Evolutionary conservation across 2,797 vertebrate species (phyloP), one percentile per base, ranked within the genome.

Genomic region (Pyrocephalus nanus): DNA sequence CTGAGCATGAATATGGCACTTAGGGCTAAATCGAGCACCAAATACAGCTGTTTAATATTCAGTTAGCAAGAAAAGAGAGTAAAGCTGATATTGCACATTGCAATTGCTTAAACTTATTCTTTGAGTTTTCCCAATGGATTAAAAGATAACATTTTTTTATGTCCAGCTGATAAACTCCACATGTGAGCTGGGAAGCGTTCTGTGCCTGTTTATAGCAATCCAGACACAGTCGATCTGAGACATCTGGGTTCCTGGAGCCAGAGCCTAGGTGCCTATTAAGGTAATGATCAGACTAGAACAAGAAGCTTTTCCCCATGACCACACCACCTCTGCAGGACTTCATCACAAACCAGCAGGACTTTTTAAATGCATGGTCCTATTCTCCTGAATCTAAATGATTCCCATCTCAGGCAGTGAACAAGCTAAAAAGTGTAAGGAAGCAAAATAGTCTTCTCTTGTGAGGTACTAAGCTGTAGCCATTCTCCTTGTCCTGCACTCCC

Each of bases 21-120:
- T 74, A 64, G 15, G n/a, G 60, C 77, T 93, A 93, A 85, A 85
- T 79, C 80, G 42, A 82, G 77, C 80, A 88, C 64, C 88, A 94
- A 45, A 82, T 27, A n/a, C 67, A 92, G 83, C 83, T 84, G 64
- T 54, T 88, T 62, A 72, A 71, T 45, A 78, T 47, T 88, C 86
- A 87, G 12, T 58, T 62, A 78, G 58, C 45, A 66, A 90, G 34
- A 76, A 84, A 86, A 86, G 42, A 57, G 16, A 76, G 15, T 38
- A 55, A 84, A 86, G 48, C 40, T 73, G 76, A 81, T 51, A 66
- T 3, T 54, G 40, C n/a, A 78, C 26, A 19, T 6, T 60, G 43
- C 22, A 78, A 40, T 86, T 71, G 38, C 57, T 65, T 86, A 70
- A 69, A 77, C n/a, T 81, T 65, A 47, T 26, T 75, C 70, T 75